Evolutionary conservation across 2,888 invertebrate genomes (phyloP).

Genomic region (Eulithis prunata): DNA sequence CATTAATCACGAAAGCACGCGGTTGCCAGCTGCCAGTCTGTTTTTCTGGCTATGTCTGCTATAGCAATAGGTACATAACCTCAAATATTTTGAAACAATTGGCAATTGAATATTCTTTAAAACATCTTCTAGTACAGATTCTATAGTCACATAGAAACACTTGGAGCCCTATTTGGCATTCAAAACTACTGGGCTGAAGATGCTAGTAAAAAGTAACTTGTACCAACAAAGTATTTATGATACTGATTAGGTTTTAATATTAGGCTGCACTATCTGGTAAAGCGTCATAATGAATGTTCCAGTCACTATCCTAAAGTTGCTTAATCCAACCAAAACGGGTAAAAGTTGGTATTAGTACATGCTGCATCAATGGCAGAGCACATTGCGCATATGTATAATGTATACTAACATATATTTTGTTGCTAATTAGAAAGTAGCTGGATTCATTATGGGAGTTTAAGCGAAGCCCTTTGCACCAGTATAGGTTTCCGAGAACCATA

Average conservation of each 20-base stretch:
- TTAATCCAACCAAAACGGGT: not conserved
- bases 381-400: constrained; percentile 7
- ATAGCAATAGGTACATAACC: not conserved
- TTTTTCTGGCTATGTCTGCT: constrained; percentile 2
- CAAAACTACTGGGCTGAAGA: no score
- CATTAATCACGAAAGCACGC: constrained; percentile 63
- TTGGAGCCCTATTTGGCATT: no score
- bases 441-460: constrained; percentile 15
- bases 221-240: no score
- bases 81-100: no score
- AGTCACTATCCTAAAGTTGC: not conserved
- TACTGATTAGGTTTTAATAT: no score
- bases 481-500: not conserved
- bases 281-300: no score
- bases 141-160: no score
- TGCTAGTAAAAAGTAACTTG: no score
- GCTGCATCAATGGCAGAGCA: constrained; percentile 6
- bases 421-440: constrained; percentile 23
- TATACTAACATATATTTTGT: constrained; percentile 10
- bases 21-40: constrained; percentile 23
- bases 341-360: not conserved
- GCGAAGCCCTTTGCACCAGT: constrained; percentile 12
- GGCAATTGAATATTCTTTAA: no score
- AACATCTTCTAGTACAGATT: no score
- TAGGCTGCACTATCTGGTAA: no score